Evolutionary conservation across 2,797 vertebrate genomes (phyloP).

Genomic region (Mallotus villosus): DNA sequence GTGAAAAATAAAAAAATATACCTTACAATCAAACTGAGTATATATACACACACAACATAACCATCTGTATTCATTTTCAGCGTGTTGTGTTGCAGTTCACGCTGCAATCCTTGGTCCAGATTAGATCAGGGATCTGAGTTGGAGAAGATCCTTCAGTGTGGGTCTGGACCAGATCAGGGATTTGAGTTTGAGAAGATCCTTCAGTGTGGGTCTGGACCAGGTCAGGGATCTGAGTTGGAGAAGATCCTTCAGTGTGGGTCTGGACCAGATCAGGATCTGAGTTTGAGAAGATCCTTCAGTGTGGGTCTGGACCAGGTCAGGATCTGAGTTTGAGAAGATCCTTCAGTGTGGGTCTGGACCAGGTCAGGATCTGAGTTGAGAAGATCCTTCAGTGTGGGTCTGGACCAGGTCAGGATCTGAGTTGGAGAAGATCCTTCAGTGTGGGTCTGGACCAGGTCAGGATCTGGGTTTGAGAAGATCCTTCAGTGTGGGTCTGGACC

Average conservation of each 20-base stretch:
- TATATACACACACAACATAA: neutral
- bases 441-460: constrained; percentile 45
- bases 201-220: constrained; percentile 25
- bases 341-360: constrained; percentile 63
- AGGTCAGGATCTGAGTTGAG: too few relatives aligned
- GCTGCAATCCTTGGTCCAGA: constrained; percentile 30
- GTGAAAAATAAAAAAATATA: too few relatives aligned
- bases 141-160: constrained; percentile 62
- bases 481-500: constrained; percentile 26
- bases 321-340: constrained; percentile 42
- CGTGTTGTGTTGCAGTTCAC: constrained; percentile 28
- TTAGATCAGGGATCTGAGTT: constrained; percentile 27
- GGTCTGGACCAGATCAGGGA: too few relatives aligned
- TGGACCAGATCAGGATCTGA: too few relatives aligned
- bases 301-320: constrained; percentile 30
- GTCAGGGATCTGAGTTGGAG: constrained; percentile 29
- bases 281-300: constrained; percentile 22
- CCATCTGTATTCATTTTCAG: neutral
- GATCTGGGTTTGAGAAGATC: too few relatives aligned
- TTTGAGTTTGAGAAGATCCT: too few relatives aligned
- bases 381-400: constrained; percentile 23
- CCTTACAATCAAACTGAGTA: too few relatives aligned
- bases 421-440: constrained; percentile 60
- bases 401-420: constrained; percentile 36
- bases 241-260: constrained; percentile 63